Evolutionary conservation across 2,888 invertebrate genomes (phyloP), one percentile per base, ranked within the genome.

Genomic region (Blera fallax): DNA sequence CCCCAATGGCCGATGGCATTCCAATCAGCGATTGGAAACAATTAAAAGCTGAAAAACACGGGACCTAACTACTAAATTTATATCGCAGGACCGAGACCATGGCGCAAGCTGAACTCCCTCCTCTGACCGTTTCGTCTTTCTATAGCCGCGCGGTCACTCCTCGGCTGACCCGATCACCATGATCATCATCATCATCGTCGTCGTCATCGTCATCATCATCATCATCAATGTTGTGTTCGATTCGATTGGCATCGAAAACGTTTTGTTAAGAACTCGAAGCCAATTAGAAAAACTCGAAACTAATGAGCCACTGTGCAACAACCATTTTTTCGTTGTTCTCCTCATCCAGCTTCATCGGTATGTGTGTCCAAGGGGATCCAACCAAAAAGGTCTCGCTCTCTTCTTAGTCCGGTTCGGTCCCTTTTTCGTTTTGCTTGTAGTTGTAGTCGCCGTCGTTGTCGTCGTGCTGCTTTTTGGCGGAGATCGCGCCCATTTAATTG

Each of bases 41-140:
- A 90, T 90, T 90, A 90, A 90, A 91, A 90, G 90, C 90, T 89
- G 90, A 90, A 90, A 90, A 90, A 91, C 90, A 90, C 90, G 90
- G 90, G 90, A 90, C 82, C 81, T 82, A 87, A 87, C 87, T 87
- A 87, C 82, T 87, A 87, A 87, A 87, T 82, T 87, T 82, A 80
- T 84, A 84, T 79, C 64, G 62, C 83, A 62, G 58, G 52, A 52
- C 18, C 29, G 43, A 16, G 50, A 40, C 11, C 60, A 34, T 73
- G 70, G 72, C 72, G 72, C 72, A 72, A 72, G 72, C 60, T 58
- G 65, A 14, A 11, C n/a, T 45, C 14, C 24, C 14, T 37, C 7
- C 3, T 18, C 58, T 50, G 29, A 24, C 21, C 50, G 34, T 2
- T 24, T 4, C n/a, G n/a, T 18, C 11, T 10, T 5, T 10, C 18